Percentiles rank a stretch among this genome's conserved stretches.
These are phyloP conservation scores for Pollenia angustigena DNA, from an alignment of 2,888 invertebrate genomes.

Conservation along the genomic window DNA sequence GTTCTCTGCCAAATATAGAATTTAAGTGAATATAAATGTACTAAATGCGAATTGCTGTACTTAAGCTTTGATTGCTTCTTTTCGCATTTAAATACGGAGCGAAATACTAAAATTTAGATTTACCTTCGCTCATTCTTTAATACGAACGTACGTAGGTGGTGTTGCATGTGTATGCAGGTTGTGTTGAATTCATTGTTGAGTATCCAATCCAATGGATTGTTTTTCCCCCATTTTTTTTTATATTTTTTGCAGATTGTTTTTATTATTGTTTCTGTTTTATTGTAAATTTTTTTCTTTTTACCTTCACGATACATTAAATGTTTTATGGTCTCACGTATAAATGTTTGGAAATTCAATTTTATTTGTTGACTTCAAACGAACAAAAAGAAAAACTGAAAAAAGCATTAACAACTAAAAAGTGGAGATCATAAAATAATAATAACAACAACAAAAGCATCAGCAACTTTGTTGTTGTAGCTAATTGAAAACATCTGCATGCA, in stretches of 20 bases:
- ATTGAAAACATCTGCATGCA: slow-evolving; percentile 72
- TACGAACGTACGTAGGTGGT: slow-evolving; percentile 30
- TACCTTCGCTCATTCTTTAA: not conserved
- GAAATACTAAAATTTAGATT: slow-evolving; percentile 11
- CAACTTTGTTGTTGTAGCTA: slow-evolving; percentile 66
- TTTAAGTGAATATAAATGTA: slow-evolving; percentile 62
- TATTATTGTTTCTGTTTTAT: slow-evolving; percentile 56
- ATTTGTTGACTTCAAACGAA: slow-evolving; percentile 62
- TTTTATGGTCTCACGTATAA: slow-evolving; percentile 67
- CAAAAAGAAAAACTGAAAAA: not conserved
- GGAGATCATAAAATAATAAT: slow-evolving; percentile 30
- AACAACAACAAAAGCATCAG: slow-evolving; percentile 19
- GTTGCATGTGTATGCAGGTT: slow-evolving; percentile 17
- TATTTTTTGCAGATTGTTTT: not conserved
- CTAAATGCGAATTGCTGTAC: slow-evolving; percentile 47
- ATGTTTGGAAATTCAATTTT: slow-evolving; percentile 65
- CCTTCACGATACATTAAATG: slow-evolving; percentile 55
- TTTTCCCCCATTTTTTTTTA: slow-evolving; percentile 56
- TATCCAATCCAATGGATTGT: slow-evolving; percentile 39
- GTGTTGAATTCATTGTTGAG: slow-evolving; percentile 8
- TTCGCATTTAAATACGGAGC: slow-evolving; percentile 22
- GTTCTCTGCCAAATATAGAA: slow-evolving; percentile 28
- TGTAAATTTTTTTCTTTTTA: slow-evolving; percentile 70
- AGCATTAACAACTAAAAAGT: slow-evolving; percentile 27
- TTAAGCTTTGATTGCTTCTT: slow-evolving; percentile 62